A percentile compares a stretch with the other conserved stretches of the same genome.
These are phyloP conservation scores for Perccottus glenii DNA, from an alignment of 2,113 vertebrate species.

Conservation along the genomic window DNA sequence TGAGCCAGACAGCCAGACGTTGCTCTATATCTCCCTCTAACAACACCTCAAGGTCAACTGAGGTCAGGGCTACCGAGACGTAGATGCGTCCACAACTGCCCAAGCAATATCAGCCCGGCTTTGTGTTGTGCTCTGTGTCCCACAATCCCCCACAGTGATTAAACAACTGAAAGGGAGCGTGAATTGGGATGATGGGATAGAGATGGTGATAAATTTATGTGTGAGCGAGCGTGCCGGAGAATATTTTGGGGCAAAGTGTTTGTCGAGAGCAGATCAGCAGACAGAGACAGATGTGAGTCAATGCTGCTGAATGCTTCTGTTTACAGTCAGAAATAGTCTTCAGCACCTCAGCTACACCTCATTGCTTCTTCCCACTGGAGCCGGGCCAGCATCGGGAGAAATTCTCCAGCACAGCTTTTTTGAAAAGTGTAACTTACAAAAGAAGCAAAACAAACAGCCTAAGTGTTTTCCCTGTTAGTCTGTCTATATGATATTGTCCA, in stretches of 20 bases:
- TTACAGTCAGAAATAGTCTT: constrained; percentile 57
- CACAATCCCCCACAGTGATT: constrained; percentile 66
- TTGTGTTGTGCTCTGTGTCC: constrained; percentile 35
- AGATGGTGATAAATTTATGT: constrained; percentile 48
- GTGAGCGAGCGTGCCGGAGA: constrained; percentile 46
- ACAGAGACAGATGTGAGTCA: constrained; percentile 49
- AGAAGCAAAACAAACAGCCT: constrained; percentile 4
- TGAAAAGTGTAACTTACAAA: constrained; percentile 13
- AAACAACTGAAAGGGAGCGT: constrained; percentile 60
- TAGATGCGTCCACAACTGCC: constrained; percentile 21
- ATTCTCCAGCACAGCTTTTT: constrained; percentile 6
- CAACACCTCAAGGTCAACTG: constrained; percentile 47
- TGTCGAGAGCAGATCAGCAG: constrained; percentile 37
- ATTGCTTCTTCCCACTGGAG: constrained; percentile 23
- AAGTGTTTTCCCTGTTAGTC: constrained; percentile 13
- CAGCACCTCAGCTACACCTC: constrained; percentile 47
- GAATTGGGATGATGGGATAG: constrained; percentile 63
- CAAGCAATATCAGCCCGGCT: constrained; percentile 43
- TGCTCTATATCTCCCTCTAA: constrained; percentile 25
- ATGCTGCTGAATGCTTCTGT: constrained; percentile 45
- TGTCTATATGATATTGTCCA: constrained; percentile 39
- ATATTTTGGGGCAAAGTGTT: constrained; percentile 40
- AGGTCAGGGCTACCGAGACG: constrained; percentile 30
- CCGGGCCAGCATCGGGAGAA: constrained; percentile 1
- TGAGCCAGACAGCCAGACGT: constrained; percentile 19